These are phyloP conservation scores for Bradypodion pumilum DNA, from an alignment of 2,797 vertebrate species.

Conservation along the genomic window DNA sequence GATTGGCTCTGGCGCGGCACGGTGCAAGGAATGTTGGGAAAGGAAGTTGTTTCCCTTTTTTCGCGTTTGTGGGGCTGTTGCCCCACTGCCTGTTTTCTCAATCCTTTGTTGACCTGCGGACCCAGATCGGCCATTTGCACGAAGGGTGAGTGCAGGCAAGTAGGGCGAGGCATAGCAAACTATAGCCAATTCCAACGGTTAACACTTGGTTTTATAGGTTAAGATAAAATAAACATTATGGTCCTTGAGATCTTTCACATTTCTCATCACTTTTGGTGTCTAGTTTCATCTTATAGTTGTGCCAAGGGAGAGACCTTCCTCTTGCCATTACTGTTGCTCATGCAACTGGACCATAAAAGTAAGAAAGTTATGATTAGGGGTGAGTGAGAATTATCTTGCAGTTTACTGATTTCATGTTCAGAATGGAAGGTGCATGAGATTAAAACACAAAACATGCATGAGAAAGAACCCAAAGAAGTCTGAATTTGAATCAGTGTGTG, in stretches of 20 bases:
- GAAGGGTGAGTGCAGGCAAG: too few relatives aligned
- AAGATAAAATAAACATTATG: neutral
- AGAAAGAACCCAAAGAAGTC: neutral
- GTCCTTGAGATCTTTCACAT: neutral
- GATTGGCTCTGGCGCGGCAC: too few relatives aligned
- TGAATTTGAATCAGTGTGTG: neutral
- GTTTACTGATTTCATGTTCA: neutral
- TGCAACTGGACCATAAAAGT: neutral
- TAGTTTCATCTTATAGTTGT: neutral
- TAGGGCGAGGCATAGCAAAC: too few relatives aligned
- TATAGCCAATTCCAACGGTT: too few relatives aligned
- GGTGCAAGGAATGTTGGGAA: too few relatives aligned
- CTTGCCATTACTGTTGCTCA: neutral
- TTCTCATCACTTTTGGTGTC: neutral
- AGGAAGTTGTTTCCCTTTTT: too few relatives aligned
- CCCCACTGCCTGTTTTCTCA: too few relatives aligned
- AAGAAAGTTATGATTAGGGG: neutral
- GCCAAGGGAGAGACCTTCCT: neutral
- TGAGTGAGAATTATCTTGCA: neutral
- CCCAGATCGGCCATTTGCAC: too few relatives aligned
- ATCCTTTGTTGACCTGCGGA: too few relatives aligned
- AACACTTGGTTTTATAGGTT: too few relatives aligned
- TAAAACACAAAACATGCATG: neutral
- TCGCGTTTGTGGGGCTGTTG: too few relatives aligned
- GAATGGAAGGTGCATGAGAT: neutral